phyloP scores from a whole-genome alignment of 2,797 vertebrate species.

The Paramormyrops hopkinsi region DNA sequence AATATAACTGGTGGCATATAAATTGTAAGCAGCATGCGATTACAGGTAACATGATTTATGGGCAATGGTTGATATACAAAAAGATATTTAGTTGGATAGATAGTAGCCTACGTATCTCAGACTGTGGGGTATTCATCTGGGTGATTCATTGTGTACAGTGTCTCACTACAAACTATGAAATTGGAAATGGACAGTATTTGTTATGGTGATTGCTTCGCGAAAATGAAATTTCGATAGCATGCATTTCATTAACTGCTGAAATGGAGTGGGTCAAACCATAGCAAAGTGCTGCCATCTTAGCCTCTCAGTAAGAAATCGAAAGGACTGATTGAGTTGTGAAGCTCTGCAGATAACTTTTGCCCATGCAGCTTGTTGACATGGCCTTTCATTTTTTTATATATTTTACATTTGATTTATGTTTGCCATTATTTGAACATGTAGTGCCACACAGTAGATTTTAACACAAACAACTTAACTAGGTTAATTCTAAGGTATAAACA shows the following conservation, averaged over 20 bases:
- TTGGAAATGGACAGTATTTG: not conserved
- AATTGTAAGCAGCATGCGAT: not conserved
- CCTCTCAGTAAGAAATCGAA: not conserved
- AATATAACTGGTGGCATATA: not conserved
- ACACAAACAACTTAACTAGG: not conserved
- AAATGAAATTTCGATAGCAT: not conserved
- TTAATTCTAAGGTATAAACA: not conserved
- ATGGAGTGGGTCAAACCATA: not conserved
- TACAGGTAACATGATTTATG: not conserved
- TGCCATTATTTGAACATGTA: not conserved
- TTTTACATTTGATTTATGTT: not conserved
- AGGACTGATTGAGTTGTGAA: not conserved
- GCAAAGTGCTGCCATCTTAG: not conserved
- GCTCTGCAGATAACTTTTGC: not conserved
- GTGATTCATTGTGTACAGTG: not conserved
- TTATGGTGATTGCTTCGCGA: not conserved
- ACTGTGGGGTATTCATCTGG: not conserved
- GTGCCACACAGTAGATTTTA: not conserved
- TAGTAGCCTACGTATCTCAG: not conserved
- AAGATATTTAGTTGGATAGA: not conserved
- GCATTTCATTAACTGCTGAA: not conserved
- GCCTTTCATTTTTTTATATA: not conserved
- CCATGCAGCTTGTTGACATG: not conserved
- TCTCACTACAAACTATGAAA: not conserved
- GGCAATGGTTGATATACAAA: not conserved